Percentiles rank a stretch among this genome's conserved stretches.
Evolutionary conservation across 1,140 invertebrate species (phyloP).

Genomic region (Bombus fervidus): DNA sequence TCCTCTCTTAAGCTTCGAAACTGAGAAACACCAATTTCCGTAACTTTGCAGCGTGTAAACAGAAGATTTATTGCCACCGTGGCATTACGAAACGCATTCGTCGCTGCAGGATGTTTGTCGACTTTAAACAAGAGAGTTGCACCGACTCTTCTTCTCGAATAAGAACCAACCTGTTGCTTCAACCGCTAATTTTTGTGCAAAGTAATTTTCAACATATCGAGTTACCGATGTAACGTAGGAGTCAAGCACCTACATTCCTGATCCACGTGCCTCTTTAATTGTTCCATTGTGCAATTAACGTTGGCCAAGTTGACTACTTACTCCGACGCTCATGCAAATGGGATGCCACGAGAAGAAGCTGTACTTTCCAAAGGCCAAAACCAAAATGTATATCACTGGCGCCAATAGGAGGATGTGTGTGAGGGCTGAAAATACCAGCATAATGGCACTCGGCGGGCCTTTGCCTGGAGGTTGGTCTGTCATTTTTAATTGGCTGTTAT

Average conservation of each 20-base stretch:
- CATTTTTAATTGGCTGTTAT: constrained; percentile 55
- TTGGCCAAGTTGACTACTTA: constrained; percentile 67
- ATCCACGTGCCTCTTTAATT: neutral
- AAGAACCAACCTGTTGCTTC: neutral
- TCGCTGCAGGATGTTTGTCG: neutral
- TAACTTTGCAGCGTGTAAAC: neutral
- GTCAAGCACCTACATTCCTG: constrained; percentile 7
- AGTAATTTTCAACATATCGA: neutral
- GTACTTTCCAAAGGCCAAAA: constrained; percentile 64
- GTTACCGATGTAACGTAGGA: neutral
- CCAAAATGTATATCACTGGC: constrained; percentile 77
- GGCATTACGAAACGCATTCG: constrained; percentile 19
- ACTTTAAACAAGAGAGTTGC: neutral
- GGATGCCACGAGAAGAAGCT: constrained; percentile 79
- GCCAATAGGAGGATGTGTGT: constrained; percentile 75
- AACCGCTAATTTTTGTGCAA: neutral
- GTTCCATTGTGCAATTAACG: neutral
- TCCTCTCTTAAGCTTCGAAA: neutral
- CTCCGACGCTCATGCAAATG: constrained; percentile 77
- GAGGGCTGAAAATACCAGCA: constrained; percentile 63
- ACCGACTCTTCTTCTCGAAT: neutral
- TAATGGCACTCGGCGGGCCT: constrained; percentile 65
- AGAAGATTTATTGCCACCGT: constrained; percentile 10
- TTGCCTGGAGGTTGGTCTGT: constrained; percentile 68
- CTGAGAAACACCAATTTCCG: neutral